Base-by-base conservation (phyloP, 2,113 vertebrate species). In the Ariopsis seemanni region DNA sequence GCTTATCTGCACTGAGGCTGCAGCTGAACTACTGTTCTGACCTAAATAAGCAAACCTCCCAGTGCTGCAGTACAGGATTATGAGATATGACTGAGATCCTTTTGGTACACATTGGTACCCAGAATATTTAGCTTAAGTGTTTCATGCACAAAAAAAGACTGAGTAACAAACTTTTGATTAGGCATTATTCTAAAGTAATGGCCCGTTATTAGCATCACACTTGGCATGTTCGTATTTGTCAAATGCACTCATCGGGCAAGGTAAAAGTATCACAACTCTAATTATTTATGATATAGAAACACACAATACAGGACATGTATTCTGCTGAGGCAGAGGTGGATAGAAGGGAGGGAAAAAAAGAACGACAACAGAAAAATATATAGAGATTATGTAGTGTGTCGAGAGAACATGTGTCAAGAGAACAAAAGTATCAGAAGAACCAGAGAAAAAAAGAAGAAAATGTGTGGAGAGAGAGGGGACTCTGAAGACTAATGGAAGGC, bases 11-110 rank as follows among this genome's bases (percentile, higher is more conserved):
- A 62, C 69, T 34, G 60, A 84, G 7, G 71, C 27, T 63, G 58
- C 69, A 87, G n/a, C 58, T 77, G 20, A 87, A 65, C 42, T 25
- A 74, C 86, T 83, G 60, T n/a, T 67, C 65, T 71, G 52, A 77
- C 79, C 55, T 63, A 77, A 85, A 62, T 69, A 71, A 58, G 55
- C 48, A 60, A 83, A 86, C 25, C 65, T 25, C 27, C 80, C 57
- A 22, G 25, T 74, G 34, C 48, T 74, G 42, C 25, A 62, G 67
- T 42, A 55, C 34, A 34, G 62, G 27, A 42, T 42, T 69, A 71
- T 48, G 79, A 62, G 79, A 82, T 82, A 62, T 62, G 55, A 82
- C 7, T 48, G 57, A 60, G 30, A 82, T 82, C 57, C 18, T 62
- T 27, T 34, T 6, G 27, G 65, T 7, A 7, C 48, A 57, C 27